Base-by-base conservation (phyloP, 2,888 invertebrate species). In the Eupithecia dodoneata region DNA sequence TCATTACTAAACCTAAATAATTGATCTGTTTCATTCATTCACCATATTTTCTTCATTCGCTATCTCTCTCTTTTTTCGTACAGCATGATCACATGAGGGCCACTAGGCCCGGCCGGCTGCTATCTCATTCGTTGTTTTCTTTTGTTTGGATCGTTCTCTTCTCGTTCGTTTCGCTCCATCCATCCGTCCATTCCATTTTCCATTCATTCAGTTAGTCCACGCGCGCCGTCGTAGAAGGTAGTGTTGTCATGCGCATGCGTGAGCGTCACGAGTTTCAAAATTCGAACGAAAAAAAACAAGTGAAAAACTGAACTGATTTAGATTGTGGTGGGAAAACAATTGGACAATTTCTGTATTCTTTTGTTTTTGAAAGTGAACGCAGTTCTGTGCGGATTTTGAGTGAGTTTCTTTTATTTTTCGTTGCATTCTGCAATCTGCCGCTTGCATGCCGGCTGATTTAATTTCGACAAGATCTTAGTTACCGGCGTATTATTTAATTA, bases 231-330 rank as follows among this genome's bases (percentile, higher is more conserved):
- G 83, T 76, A 82, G 84, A 75, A 84, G 86, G 87, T 79, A 82
- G 84, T 82, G 86, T 83, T 59, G 85, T 80, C 81, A 69, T 87
- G 89, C 94, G 94, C 94, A 93, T 92, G 93, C 93, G 94, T 83
- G 73, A 78, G 42, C 75, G 49, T 84, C 73, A 73, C 79, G 85
- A 88, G 90, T 90, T 91, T 92, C 90, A 87, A 63, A 88, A 87
- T 89, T 88, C 89, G 89, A 89, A 88, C 87, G 86, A 85, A 70
- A 76, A 76, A 70, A 70, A 70, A 49, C 45, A 72, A 74, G 72
- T 74, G 73, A 69, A 71, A 75, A 49, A 13, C 45, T 69, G 30
- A 42, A 66, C 42, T 63, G 30, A 66, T 6, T 69, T 49, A 15
- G 44, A 45, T 70, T 30, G 70, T 47, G 47, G 70, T 63, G 18